A percentile compares a stretch with the other conserved stretches of the same genome.
Conservation (phyloP, 1,140 invertebrate genomes). For the Oscheius sp. region DNA sequence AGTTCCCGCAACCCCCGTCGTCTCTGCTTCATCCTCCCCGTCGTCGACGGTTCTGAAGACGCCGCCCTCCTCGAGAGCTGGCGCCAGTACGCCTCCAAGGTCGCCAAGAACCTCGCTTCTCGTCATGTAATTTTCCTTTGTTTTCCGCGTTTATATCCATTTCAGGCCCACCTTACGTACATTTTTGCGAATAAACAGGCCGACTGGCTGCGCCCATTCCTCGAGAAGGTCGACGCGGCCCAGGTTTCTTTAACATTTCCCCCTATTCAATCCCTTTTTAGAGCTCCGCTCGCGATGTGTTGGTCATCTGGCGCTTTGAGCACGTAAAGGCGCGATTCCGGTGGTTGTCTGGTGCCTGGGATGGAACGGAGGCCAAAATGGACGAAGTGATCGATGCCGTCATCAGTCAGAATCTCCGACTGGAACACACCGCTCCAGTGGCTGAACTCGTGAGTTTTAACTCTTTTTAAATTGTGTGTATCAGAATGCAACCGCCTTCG, state of each 20-base stretch:
- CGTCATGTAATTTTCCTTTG: background rate
- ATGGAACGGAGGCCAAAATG: constrained; percentile 38
- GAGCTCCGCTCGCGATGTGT: constrained; percentile 31
- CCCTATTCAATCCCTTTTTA: background rate
- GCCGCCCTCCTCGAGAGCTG: constrained; percentile 38
- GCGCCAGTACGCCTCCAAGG: constrained; percentile 35
- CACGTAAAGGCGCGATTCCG: constrained; percentile 44
- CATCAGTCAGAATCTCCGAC: constrained; percentile 19
- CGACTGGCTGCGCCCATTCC: constrained; percentile 48
- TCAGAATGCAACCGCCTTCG: too few species aligned
- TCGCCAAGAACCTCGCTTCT: background rate
- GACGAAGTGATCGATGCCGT: constrained; percentile 34
- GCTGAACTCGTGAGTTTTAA: constrained; percentile 25
- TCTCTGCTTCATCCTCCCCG: constrained; percentile 52
- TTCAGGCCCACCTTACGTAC: constrained; percentile 41
- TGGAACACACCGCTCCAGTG: constrained; percentile 35
- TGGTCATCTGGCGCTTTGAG: constrained; percentile 52
- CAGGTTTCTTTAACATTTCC: background rate
- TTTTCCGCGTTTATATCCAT: background rate
- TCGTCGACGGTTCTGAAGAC: constrained; percentile 38
- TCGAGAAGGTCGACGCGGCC: background rate
- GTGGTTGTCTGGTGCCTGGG: constrained; percentile 44
- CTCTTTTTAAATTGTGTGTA: background rate
- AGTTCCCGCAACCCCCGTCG: constrained; percentile 45
- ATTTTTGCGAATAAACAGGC: constrained; percentile 46